These are phyloP conservation scores for Saguinus midas DNA, from an alignment of 2,113 vertebrate genomes.

Conservation along the genomic window DNA sequence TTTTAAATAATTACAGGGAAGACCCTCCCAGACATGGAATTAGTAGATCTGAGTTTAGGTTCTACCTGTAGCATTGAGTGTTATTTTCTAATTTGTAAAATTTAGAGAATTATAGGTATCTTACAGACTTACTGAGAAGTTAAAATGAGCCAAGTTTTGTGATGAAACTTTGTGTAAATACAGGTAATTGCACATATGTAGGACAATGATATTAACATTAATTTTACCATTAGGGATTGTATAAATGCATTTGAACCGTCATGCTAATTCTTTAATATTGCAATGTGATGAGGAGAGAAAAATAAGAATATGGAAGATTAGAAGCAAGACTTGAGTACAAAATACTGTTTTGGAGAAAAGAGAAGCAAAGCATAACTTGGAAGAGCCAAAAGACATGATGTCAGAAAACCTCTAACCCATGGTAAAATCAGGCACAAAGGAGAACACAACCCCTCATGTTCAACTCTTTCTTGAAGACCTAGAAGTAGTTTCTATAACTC, in stretches of 20 bases:
- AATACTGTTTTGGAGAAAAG: neutral
- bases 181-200: slow-evolving; percentile 13
- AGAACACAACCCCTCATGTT: neutral
- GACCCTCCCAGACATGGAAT: neutral
- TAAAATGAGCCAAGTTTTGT: slow-evolving; percentile 37
- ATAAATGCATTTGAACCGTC: slow-evolving; percentile 12
- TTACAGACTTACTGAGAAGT: slow-evolving; percentile 18
- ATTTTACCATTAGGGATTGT: slow-evolving; percentile 37
- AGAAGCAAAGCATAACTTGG: neutral
- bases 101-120: slow-evolving; percentile 47
- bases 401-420: neutral
- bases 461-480: neutral
- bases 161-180: slow-evolving; percentile 46
- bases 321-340: neutral
- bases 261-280: neutral
- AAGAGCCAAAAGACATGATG: neutral
- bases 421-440: neutral
- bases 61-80: neutral
- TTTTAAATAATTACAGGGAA: neutral
- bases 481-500: neutral
- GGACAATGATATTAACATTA: neutral
- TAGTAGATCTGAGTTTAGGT: neutral
- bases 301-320: neutral
- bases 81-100: slow-evolving; percentile 43
- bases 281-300: neutral